These are phyloP conservation scores for Physocephala rufipes DNA, from an alignment of 2,888 invertebrate genomes.

Conservation along the genomic window DNA sequence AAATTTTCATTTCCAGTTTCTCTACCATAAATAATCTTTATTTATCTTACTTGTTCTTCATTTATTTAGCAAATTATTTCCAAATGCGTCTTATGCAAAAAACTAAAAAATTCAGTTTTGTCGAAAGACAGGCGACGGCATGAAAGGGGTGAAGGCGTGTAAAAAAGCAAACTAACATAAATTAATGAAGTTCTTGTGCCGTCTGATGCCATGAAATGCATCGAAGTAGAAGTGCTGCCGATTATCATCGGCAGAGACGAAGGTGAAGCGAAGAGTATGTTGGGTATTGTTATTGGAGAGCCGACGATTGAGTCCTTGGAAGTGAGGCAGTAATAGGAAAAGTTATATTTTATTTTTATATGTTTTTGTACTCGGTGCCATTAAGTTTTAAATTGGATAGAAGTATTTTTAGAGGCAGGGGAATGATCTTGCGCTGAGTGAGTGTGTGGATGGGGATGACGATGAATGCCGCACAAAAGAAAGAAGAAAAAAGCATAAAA, in stretches of 20 bases:
- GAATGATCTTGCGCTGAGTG: neutral
- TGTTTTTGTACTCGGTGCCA: slow-evolving; percentile 8
- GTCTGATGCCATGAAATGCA: slow-evolving; percentile 2
- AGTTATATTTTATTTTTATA: slow-evolving; percentile 23
- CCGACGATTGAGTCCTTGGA: slow-evolving; percentile 12
- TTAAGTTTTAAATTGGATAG: slow-evolving; percentile 22
- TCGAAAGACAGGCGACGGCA: slow-evolving; percentile 17
- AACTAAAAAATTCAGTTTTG: too few species aligned
- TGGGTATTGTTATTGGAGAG: neutral
- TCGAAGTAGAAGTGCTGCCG: slow-evolving; percentile 10
- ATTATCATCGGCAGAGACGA: neutral
- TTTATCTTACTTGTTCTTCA: neutral
- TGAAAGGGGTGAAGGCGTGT: too few species aligned
- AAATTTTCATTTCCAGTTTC: too few species aligned
- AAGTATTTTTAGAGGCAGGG: slow-evolving; percentile 9
- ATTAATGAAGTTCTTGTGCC: slow-evolving; percentile 28
- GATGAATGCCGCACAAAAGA: too few species aligned
- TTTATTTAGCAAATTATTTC: neutral
- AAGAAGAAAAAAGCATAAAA: too few species aligned
- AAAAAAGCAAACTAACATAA: too few species aligned
- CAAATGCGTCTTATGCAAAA: neutral
- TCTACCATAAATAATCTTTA: neutral
- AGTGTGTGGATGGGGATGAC: too few species aligned
- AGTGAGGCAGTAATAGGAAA: slow-evolving; percentile 25
- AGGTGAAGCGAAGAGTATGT: neutral